Percentiles rank a stretch among this genome's conserved stretches.
Conservation (phyloP, 2,797 vertebrate genomes). For the Cheirogaleus major region DNA sequence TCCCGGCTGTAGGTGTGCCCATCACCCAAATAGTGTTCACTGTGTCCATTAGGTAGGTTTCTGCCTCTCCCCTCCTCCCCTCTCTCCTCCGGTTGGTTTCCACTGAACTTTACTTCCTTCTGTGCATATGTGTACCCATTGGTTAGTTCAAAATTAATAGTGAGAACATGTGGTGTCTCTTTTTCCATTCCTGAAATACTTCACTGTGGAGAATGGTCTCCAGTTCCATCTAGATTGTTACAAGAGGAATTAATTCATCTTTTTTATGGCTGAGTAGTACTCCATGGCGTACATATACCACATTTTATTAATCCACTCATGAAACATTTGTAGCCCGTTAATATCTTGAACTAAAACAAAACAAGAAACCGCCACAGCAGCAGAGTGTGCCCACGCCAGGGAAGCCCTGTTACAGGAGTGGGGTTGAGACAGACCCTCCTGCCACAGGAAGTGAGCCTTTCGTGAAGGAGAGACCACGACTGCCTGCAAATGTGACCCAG, state of each 20-base stretch:
- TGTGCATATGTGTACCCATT: neutral
- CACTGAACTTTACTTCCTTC: neutral
- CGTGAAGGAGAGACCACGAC: neutral
- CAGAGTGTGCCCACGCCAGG: fast-evolving
- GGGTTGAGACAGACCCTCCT: neutral
- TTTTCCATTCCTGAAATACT: neutral
- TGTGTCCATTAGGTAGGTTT: neutral
- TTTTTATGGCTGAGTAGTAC: neutral
- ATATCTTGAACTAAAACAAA: neutral
- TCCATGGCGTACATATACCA: neutral
- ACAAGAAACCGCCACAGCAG: no score
- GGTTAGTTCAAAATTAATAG: neutral
- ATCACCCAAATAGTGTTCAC: neutral
- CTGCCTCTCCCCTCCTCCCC: neutral
- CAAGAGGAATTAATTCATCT: neutral
- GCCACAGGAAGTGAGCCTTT: neutral
- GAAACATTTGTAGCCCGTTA: neutral
- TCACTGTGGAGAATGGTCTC: neutral
- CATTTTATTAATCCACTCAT: neutral
- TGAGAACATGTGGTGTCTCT: neutral
- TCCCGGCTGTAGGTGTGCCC: neutral
- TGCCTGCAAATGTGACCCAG: neutral
- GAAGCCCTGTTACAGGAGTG: neutral
- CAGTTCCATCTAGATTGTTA: neutral
- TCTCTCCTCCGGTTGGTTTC: no score